phyloP scores from a whole-genome alignment of 2,888 invertebrate species.

The Malacosoma neustria region DNA sequence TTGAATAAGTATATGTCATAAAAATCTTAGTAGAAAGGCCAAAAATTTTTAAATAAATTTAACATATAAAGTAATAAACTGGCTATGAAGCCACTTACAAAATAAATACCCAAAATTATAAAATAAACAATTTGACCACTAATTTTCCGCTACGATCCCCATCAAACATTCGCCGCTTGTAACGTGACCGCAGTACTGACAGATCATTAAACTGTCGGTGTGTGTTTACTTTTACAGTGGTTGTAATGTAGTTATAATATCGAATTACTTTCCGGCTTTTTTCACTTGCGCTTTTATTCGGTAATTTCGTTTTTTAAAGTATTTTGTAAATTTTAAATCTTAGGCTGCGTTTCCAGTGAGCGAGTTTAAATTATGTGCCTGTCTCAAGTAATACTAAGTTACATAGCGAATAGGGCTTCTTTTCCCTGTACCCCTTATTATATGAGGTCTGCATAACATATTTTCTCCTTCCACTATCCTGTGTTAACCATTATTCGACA shows the following conservation, averaged over 20 bases:
- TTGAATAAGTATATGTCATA: no score
- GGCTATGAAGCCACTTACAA: no score
- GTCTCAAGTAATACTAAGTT: no score
- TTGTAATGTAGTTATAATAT: conserved; percentile 44
- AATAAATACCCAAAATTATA: neutral
- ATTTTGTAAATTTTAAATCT: neutral
- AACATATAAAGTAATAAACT: neutral
- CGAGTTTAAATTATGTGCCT: no score
- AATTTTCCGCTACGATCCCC: neutral
- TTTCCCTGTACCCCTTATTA: no score
- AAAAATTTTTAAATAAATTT: neutral
- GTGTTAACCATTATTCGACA: no score
- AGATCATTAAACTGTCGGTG: conserved; percentile 56
- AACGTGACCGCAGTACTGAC: conserved; percentile 11
- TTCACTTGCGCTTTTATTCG: conserved; percentile 7
- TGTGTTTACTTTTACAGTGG: conserved; percentile 42
- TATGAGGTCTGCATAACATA: no score
- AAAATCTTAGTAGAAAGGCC: no score
- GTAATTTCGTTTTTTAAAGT: neutral
- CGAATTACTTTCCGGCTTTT: conserved; percentile 49
- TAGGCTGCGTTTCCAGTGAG: no score
- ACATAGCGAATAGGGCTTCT: no score
- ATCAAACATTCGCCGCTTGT: conserved; percentile 1
- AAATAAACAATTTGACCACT: neutral
- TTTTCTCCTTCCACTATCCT: no score